Evolutionary conservation across 2,888 invertebrate species (phyloP), one percentile per base, ranked within the genome.

Genomic region (Biston betularia): DNA sequence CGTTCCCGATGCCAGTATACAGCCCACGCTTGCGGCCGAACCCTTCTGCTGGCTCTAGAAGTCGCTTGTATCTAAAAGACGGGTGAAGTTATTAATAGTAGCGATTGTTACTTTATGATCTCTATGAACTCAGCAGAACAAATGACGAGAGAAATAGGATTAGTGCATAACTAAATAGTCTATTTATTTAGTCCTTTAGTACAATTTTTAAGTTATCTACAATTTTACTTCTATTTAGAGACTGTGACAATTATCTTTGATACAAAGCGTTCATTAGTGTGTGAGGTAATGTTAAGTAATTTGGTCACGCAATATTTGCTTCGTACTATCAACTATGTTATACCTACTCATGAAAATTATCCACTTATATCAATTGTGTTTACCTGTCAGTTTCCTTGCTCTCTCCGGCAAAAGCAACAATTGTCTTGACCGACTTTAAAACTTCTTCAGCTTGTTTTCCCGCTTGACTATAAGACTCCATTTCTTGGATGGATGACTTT

Each of bases 381-480:
- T 95, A 96, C 84, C 96, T 94, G 35, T 95, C 94, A 0, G 95
- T 94, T 89, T 97, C 97, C 81, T 96, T 96, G 42, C 90, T 89
- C 83, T 97, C 96, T 5, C 97, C 97, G 14, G 96, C 96, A 78
- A 97, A 97, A 0, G 97, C 96, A 0, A 96, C 93, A 0, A 97
- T 96, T 0, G 97, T 97, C 69, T 96, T 93, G 6, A 97, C 95
- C 0, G 96, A 95, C 56, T 96, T 95, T 33, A 97, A 89, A 0
- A 96, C 97, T 85, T 97, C 97, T 83, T 97, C 97, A 0, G 97
- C 97, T 34, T 97, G 96, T 62, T 94, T 94, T 0, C 97, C 97
- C 0, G 97, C 97, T 75, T 95, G 95, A 15, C 97, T 97, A 87
- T 98, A 98, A 0, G 96, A 95, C 61, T 95, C 94, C 79, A 96